Evolutionary conservation across 2,797 vertebrate genomes (phyloP).

Genomic region (Otolemur crassicaudatus): DNA sequence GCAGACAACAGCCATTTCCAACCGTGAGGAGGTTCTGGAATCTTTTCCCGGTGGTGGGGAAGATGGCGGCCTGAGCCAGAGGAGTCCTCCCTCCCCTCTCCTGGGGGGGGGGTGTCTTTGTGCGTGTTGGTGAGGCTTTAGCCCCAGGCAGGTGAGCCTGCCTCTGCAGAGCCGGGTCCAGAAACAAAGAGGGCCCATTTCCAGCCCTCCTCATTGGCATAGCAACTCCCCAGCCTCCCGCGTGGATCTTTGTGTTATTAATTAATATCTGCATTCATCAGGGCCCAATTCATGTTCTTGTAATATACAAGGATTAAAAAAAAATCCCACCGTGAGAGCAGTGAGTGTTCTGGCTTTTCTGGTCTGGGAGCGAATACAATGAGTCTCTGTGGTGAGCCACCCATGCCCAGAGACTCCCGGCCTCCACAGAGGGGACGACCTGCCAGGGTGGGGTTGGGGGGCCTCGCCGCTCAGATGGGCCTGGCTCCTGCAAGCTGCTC

Average conservation of each 20-base stretch:
- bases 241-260: conserved; percentile 80
- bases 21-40: conserved; percentile 46
- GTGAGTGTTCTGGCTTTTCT: background rate
- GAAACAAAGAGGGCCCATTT: conserved; percentile 14
- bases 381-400: background rate
- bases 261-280: conserved; percentile 83
- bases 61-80: conserved; percentile 67
- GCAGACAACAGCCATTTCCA: conserved; percentile 55
- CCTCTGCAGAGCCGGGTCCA: rapidly evolving
- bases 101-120: no score
- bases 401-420: background rate
- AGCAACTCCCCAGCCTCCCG: background rate
- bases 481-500: no score
- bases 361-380: conserved; percentile 66
- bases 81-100: background rate
- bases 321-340: conserved; percentile 45
- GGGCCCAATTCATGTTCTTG: conserved; percentile 83
- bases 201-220: conserved; percentile 63
- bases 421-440: background rate
- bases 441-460: background rate
- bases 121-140: no score
- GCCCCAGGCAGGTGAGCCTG: conserved; percentile 25
- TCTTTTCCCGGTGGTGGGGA: conserved; percentile 41
- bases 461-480: rapidly evolving
- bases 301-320: conserved; percentile 66